Base-by-base conservation (phyloP, 2,888 invertebrate species). In the Hypomecis atomaria region DNA sequence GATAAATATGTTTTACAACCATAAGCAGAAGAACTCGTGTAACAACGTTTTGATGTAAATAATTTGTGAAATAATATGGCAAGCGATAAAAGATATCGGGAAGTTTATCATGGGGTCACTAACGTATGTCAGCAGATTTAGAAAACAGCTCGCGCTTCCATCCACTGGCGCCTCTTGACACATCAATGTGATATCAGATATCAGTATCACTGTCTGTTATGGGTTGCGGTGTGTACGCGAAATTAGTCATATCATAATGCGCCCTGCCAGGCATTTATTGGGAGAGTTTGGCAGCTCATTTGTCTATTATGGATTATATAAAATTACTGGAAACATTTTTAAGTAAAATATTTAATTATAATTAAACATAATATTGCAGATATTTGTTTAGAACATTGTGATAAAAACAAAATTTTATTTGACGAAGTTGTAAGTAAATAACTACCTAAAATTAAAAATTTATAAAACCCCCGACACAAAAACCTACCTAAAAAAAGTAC, bases 31-130 rank as follows among this genome's bases (percentile, higher is more conserved):
- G 69, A 70, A 59, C 78, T 82, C 85, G 84, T 85, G 85, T 74
- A 68, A 49, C 37, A 56, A 57, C 52, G 23, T 5, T 50, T 71
- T 73, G 72, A 40, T 45, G 23, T 52, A 62, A 72, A 70, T 74
- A 77, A 78, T 84, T 80, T 84, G 77, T 82, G 74, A 75, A 79
- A 76, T 83, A 79, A 80, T 84, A 75, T 80, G 76, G 78, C 70
- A 78, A 79, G 77, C 73, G 75, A 64, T 59, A 64, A 42, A 49
- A 55, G 13, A 73, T 84, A 85, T 83, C 84, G 72, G 59, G 74
- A 67, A 81, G 90, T 88, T 90, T 90, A 92, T 91, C 90, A 63
- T 34, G 52, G 75, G 90, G 91, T 90, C 89, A 88, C 77, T 78
- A 84, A 84, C 82, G 81, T 77, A 70, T 36, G 36, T 53, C 36